These are phyloP conservation scores for Sinocyclocheilus rhinocerous DNA, from an alignment of 2,113 vertebrate genomes.

Conservation along the genomic window DNA sequence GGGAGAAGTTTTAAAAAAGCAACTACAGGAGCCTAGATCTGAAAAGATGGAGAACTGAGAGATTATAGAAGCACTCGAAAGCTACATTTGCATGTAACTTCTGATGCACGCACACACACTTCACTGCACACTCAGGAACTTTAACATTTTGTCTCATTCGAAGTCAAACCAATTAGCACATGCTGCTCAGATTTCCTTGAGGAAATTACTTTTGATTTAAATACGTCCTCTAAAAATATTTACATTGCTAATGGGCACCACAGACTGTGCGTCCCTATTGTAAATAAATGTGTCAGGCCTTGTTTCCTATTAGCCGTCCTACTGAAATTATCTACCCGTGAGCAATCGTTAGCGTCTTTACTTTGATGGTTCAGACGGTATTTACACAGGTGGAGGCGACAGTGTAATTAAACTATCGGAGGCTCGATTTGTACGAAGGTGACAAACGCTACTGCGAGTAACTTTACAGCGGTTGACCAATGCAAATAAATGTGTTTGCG, in stretches of 20 bases:
- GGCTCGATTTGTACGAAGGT: conserved; percentile 66
- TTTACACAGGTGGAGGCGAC: conserved; percentile 64
- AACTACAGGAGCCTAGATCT: conserved; percentile 1
- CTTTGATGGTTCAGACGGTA: conserved; percentile 39
- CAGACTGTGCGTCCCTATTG: conserved; percentile 39
- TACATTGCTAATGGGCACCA: conserved; percentile 57
- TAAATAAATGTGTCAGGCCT: conserved; percentile 59
- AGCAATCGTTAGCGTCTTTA: conserved; percentile 64
- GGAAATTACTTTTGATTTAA: conserved; percentile 45
- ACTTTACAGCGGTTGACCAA: conserved; percentile 43
- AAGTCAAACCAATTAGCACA: conserved; percentile 55
- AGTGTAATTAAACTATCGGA: conserved; percentile 65
- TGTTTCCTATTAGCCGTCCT: conserved; percentile 65
- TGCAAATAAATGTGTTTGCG: conserved; percentile 34
- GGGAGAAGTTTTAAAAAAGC: not conserved
- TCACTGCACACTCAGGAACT: conserved; percentile 25
- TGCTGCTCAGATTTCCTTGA: conserved; percentile 37
- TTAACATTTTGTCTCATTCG: conserved; percentile 43
- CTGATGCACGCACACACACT: not conserved
- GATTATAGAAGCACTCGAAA: conserved; percentile 21
- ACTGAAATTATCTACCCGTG: conserved; percentile 57
- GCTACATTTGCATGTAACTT: conserved; percentile 39
- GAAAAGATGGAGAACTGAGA: conserved; percentile 8
- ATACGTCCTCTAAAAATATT: conserved; percentile 55
- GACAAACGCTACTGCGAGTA: conserved; percentile 52